Base-by-base conservation (phyloP, 2,797 vertebrate genomes). In the Pyrrhura leucotis region DNA sequence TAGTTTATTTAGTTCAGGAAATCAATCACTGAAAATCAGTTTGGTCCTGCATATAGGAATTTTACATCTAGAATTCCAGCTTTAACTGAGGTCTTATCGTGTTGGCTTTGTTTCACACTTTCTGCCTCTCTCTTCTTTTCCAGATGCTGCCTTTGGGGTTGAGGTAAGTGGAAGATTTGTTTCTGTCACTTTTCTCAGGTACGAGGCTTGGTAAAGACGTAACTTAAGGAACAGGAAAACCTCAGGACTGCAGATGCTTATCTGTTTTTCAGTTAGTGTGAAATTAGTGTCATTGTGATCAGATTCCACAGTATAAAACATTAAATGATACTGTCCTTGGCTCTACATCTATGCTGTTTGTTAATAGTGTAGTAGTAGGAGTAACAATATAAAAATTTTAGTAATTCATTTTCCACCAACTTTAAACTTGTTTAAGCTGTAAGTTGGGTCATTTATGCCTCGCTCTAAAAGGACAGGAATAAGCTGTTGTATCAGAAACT, bases 141-240 rank as follows among this genome's bases (percentile, higher is more conserved):
- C 83, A 97, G 96, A 90, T 90, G 51, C 86, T 83, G 67, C 75
- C 65, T 84, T 95, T 82, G 96, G 94, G 56, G 21, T 90, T 90
- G 96, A 96, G 96, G 96, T 97, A 59, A 96, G 96, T 91, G 19
- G 74, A 61, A 82, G 56, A 77, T 63, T 82, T 84, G 23, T 93
- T 88, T 79, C 54, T 81, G 26, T 51, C 21, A n/a, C 29, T 75
- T 62, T 75, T 89, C 35, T 77, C 35, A 35, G 31, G 67, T 45
- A 37, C 56, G 12, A 83, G 56, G n/a, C 50, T 59, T 79, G 13
- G 31, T 78, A 44, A 68, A 87, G 56, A 42, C 14, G 12, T 40
- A 78, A 45, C n/a, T 28, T 73, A 66, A 75, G n/a, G 39, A 72
- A 45, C 3, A 9, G 50, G 37, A n/a, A 77, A 62, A 90, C 2